Base-by-base conservation (phyloP, 2,113 vertebrate species). In the Uria aalge region DNA sequence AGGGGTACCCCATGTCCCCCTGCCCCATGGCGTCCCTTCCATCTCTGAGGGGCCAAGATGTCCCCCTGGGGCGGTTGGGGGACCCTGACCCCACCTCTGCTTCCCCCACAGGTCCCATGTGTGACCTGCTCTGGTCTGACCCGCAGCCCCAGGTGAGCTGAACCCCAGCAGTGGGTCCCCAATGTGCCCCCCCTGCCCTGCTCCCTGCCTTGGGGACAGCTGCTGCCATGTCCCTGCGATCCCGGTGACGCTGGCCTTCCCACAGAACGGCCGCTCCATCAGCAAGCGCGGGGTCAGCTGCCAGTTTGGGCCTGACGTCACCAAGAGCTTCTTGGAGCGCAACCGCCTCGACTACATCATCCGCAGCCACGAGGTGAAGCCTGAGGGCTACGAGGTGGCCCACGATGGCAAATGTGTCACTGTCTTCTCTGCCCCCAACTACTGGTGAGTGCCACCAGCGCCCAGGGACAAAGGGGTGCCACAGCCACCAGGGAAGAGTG, bases 351-450 rank as follows among this genome's bases (percentile, higher is more conserved):
- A 99, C 67, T 99, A 99, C 90, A 98, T 99, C 59, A 98, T 99
- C 88, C 99, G 99, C 34, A 99, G 99, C 97, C 99, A 99, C 26
- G 99, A 99, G 97, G 99, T 99, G 69, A 99, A 99, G 96, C 95
- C 98, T 0, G 99, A 99, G 95, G 99, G 99, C 78, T 99, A 99
- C 4, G 99, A 99, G 98, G 98, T 99, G 98, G 98, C 99, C 26
- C 99, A 99, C 72, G 98, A 98, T 9, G 99, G 99, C 96, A 99
- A 98, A 95, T 99, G 99, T 48, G 99, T 99, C 98, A 99, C 99
- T 1, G 99, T 99, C 95, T 99, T 99, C 98, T 99, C 99, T 1
- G 99, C 99, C 45, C 99, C 99, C 97, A 99, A 99, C 98, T 99
- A 99, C 98, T 99, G 99, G 99, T 99, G 95, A 32, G 98, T 87